A percentile compares a stretch with the other conserved stretches of the same genome.
These are phyloP conservation scores for Gulo gulo DNA, from an alignment of 2,113 vertebrate genomes.

Conservation along the genomic window DNA sequence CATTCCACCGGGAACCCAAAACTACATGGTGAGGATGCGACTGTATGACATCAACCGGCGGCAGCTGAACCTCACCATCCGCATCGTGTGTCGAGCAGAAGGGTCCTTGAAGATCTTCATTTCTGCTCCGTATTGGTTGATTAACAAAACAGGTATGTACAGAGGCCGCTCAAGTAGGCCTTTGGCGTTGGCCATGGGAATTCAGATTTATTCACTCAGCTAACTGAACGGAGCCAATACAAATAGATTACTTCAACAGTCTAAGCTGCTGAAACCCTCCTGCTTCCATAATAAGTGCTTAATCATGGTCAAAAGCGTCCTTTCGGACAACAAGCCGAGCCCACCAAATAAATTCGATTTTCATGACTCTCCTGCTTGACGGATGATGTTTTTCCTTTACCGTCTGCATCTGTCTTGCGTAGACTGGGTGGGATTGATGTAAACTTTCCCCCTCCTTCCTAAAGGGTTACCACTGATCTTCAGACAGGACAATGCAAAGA, in stretches of 20 bases:
- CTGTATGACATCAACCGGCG: conserved; percentile 91
- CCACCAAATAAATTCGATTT: not conserved
- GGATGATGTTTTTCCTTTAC: not conserved
- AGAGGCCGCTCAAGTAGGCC: not conserved
- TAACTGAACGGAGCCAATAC: conserved; percentile 16
- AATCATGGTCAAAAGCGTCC: not conserved
- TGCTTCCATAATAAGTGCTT: not conserved
- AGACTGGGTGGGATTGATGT: conserved; percentile 22
- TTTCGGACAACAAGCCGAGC: not conserved
- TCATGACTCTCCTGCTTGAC: not conserved
- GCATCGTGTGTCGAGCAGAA: conserved; percentile 93
- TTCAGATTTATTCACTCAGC: conserved; percentile 11
- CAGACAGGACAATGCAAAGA: conserved; percentile 95
- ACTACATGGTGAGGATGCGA: conserved; percentile 96
- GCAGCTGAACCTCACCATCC: conserved; percentile 93
- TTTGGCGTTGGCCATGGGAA: not conserved
- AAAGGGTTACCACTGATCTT: conserved; percentile 97
- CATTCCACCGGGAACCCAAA: conserved; percentile 96
- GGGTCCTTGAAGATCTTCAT: conserved; percentile 95
- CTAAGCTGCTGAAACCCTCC: not conserved
- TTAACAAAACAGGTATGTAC: conserved; percentile 94
- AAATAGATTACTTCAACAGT: conserved; percentile 32
- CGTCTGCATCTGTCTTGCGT: not conserved
- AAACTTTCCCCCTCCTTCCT: conserved; percentile 32
- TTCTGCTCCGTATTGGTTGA: conserved; percentile 95